Evolutionary conservation across 35 echinoderm and acorn worm species (phyloP).

Genomic region (Acanthaster planci): DNA sequence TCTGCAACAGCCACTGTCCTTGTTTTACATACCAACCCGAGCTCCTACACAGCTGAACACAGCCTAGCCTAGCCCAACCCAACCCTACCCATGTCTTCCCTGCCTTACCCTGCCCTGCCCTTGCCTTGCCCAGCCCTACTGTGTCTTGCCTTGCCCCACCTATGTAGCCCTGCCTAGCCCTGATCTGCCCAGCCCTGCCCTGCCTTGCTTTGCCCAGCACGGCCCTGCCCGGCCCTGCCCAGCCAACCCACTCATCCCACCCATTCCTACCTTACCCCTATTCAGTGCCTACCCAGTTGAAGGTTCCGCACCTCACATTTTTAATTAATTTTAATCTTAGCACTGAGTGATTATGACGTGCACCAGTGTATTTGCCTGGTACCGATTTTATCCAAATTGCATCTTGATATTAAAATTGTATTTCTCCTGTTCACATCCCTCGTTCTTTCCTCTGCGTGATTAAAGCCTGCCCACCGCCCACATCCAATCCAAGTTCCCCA

Average conservation of each 20-base stretch:
- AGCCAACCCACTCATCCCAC: background rate
- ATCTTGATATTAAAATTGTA: too few species aligned
- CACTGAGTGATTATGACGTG: too few species aligned
- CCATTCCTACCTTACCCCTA: too few species aligned
- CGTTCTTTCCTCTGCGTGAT: background rate
- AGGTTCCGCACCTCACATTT: too few species aligned
- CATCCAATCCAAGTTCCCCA: background rate
- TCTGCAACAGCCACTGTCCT: too few species aligned
- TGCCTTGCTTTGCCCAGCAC: background rate
- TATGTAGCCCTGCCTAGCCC: background rate
- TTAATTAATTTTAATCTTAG: too few species aligned
- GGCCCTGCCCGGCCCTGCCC: background rate
- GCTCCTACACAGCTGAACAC: too few species aligned
- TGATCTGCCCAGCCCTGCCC: background rate
- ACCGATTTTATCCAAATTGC: too few species aligned
- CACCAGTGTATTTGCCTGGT: too few species aligned
- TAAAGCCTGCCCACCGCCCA: conserved; percentile 9
- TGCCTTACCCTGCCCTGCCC: background rate
- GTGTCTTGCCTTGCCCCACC: background rate
- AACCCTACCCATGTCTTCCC: background rate
- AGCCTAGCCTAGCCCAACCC: background rate
- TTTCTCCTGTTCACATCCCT: background rate
- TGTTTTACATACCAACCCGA: too few species aligned
- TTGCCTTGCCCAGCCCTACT: background rate
- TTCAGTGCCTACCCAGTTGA: too few species aligned